Evolutionary conservation across 2,113 vertebrate species (phyloP).

Genomic region (Elgaria multicarinata): DNA sequence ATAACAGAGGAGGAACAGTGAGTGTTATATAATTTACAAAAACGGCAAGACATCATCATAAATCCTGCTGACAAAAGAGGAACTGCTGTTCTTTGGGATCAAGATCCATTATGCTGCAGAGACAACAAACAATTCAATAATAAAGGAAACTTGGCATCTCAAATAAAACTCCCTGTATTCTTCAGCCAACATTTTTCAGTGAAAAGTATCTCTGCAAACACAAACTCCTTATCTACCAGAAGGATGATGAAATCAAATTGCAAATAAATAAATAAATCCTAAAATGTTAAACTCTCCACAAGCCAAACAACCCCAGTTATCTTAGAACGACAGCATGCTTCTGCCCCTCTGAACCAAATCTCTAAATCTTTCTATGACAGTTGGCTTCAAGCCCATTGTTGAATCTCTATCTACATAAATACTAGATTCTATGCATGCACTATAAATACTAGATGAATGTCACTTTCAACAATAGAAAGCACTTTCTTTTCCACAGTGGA

Average conservation of each 20-base stretch:
- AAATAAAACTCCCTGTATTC: conserved; percentile 34
- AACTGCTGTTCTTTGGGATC: conserved; percentile 63
- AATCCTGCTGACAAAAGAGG: conserved; percentile 72
- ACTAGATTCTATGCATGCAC: conserved; percentile 35
- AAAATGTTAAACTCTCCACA: conserved; percentile 51
- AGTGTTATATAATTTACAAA: conserved; percentile 78
- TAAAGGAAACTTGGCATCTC: background rate
- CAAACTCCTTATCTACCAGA: background rate
- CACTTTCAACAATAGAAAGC: conserved; percentile 45
- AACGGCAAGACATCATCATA: conserved; percentile 73
- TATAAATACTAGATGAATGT: conserved; percentile 30
- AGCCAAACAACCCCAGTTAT: background rate
- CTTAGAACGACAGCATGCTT: background rate
- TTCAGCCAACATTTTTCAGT: conserved; percentile 15
- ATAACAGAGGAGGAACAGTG: conserved; percentile 71
- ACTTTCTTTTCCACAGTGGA: conserved; percentile 45
- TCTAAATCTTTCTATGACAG: conserved; percentile 5
- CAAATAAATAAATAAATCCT: background rate
- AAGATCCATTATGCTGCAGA: conserved; percentile 60
- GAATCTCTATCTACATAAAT: conserved; percentile 44
- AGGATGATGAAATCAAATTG: conserved; percentile 23
- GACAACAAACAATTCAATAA: conserved; percentile 64
- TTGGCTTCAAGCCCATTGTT: conserved; percentile 27
- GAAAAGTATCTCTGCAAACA: conserved; percentile 38
- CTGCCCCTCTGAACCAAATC: conserved; percentile 44